These are phyloP conservation scores for Accipiter virgatus DNA, from an alignment of 2,113 vertebrate species.

Conservation along the genomic window DNA sequence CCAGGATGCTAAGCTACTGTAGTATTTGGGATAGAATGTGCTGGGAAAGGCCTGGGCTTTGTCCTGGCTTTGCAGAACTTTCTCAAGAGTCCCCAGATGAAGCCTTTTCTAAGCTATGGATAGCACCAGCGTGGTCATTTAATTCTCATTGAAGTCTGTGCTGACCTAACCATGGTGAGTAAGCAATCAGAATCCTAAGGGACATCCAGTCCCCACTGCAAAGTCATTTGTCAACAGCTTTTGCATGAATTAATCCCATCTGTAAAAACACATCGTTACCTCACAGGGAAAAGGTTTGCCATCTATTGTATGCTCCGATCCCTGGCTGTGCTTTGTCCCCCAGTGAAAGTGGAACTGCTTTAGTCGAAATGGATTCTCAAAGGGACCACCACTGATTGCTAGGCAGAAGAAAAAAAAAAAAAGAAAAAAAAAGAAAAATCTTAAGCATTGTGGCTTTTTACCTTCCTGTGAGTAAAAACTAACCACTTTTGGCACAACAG, in stretches of 20 bases:
- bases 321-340: conserved; percentile 84
- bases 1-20: not conserved
- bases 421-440: not conserved
- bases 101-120: not conserved
- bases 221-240: not conserved
- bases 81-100: not conserved
- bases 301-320: conserved; percentile 91
- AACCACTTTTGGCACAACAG: not conserved
- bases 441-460: not conserved
- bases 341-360: conserved; percentile 98
- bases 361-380: conserved; percentile 87
- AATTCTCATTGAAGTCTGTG: not conserved
- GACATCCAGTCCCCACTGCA: not conserved
- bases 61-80: not conserved
- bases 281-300: conserved; percentile 88
- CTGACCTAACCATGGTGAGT: not conserved
- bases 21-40: not conserved
- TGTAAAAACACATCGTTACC: conserved; percentile 66
- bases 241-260: not conserved
- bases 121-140: not conserved
- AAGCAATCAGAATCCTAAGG: not conserved
- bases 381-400: conserved; percentile 89
- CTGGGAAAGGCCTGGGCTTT: not conserved
- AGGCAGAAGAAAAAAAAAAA: not conserved
- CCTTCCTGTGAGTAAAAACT: not conserved